These are phyloP conservation scores for Sternarchorhynchus goeldii DNA, from an alignment of 2,797 vertebrate species.

Conservation along the genomic window DNA sequence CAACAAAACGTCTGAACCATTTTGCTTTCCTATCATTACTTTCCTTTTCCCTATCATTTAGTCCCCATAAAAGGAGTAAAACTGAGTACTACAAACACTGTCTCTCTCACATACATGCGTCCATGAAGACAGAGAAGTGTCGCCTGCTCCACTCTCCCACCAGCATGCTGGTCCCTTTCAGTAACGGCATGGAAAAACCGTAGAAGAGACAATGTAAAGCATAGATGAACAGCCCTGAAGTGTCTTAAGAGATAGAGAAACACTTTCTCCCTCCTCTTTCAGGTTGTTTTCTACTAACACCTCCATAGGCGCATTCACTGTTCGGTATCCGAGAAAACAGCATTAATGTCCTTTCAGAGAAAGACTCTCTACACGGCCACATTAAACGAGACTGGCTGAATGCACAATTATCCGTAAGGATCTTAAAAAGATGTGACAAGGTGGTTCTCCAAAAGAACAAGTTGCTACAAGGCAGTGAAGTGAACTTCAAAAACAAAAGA, in stretches of 20 bases:
- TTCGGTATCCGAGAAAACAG: background rate
- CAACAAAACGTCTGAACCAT: no score
- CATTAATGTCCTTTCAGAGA: background rate
- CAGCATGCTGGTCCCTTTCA: background rate
- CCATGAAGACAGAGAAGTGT: background rate
- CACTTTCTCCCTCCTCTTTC: background rate
- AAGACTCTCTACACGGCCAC: background rate
- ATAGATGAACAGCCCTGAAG: background rate
- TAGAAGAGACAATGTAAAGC: conserved; percentile 2
- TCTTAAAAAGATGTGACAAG: conserved; percentile 1
- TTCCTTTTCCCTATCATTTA: background rate
- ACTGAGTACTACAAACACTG: no score
- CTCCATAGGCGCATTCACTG: no score
- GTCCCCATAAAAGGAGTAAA: background rate
- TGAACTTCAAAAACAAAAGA: background rate
- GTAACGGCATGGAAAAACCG: conserved; percentile 1
- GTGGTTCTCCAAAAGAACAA: conserved; percentile 9
- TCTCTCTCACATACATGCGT: no score
- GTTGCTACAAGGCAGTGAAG: conserved; percentile 17
- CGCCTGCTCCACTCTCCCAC: background rate
- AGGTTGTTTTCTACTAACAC: background rate
- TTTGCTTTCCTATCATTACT: no score
- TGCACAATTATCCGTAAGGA: conserved; percentile 14
- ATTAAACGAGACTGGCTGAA: background rate
- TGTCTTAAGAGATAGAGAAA: background rate